phyloP scores from a whole-genome alignment of 2,888 invertebrate species.

The Syritta pipiens region DNA sequence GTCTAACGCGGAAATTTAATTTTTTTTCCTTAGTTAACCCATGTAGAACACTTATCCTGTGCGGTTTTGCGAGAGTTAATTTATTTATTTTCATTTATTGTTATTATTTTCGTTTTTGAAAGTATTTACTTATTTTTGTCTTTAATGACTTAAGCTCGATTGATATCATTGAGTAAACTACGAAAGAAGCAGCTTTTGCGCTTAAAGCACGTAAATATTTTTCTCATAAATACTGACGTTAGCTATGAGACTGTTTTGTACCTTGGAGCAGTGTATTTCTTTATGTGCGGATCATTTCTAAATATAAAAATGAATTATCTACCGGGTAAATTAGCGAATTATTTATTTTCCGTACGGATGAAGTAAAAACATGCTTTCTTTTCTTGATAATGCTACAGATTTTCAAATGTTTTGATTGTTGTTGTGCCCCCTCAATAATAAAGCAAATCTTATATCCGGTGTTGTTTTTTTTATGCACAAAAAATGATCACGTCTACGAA shows the following conservation, averaged over 20 bases:
- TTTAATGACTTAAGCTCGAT: conserved; percentile 47
- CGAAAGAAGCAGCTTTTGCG: conserved; percentile 55
- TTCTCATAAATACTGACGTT: conserved; percentile 48
- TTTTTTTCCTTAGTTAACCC: neutral
- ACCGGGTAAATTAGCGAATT: conserved; percentile 58
- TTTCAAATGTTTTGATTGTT: conserved; percentile 31
- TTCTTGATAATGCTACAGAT: conserved; percentile 15
- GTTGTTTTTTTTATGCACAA: no score
- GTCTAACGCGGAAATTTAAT: neutral
- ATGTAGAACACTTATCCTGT: neutral
- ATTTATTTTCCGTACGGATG: conserved; percentile 55
- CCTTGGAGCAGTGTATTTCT: conserved; percentile 56
- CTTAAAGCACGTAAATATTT: conserved; percentile 56
- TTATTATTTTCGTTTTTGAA: conserved; percentile 25
- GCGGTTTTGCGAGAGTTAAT: conserved; percentile 2
- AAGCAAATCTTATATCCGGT: no score
- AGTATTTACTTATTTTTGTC: conserved; percentile 47
- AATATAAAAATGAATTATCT: conserved; percentile 67
- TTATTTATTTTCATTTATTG: no score
- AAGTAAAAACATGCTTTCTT: conserved; percentile 46
- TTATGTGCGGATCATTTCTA: conserved; percentile 68
- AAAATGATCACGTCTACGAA: neutral
- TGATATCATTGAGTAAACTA: conserved; percentile 43
- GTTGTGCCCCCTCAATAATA: no score
- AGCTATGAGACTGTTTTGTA: conserved; percentile 51